Evolutionary conservation across 2,888 invertebrate species (phyloP), one percentile per base, ranked within the genome.

Genomic region (Eurytoma adleriae): DNA sequence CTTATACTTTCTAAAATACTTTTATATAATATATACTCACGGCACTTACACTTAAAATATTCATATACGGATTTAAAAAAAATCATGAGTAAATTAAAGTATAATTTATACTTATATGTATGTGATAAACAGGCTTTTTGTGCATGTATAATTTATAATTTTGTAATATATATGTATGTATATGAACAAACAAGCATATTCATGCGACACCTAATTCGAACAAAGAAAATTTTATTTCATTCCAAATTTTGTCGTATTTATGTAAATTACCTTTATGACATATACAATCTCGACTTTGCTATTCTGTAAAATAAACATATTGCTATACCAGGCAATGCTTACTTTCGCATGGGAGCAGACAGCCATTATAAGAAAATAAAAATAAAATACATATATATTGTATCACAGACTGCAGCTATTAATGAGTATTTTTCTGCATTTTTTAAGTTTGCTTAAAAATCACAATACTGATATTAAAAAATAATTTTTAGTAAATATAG

Each of bases 271-370:
- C 89, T 89, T 89, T 85, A 86, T 86, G 86, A 84, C 86, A 88
- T 87, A 86, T 86, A 89, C 86, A 87, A 88, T 88, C 89, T 89
- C 86, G 89, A 89, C 86, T 86, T 89, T 89, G 89, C 85, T 89
- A 88, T 89, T 89, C 89, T 89, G 89, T 78, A 89, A 89, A 89
- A 89, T 88, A 89, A 89, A 89, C 84, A 89, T 83, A 86, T 83
- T 84, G 86, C 89, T 88, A 85, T 88, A 88, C 89, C 88, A 89
- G 87, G 86, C 88, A 87, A 89, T 87, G 89, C 86, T 87, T 81
- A 40, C 40, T 76, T 80, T 87, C 85, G 85, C 86, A 86, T 84
- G 86, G 83, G 82, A 88, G 84, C 85, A 87, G 82, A 85, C 85
- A 86, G 86, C 87, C 87, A 86, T 85, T 85, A 85, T 84, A 84